Conservation (phyloP, 2,888 invertebrate genomes). For the Polia nebulosa region DNA sequence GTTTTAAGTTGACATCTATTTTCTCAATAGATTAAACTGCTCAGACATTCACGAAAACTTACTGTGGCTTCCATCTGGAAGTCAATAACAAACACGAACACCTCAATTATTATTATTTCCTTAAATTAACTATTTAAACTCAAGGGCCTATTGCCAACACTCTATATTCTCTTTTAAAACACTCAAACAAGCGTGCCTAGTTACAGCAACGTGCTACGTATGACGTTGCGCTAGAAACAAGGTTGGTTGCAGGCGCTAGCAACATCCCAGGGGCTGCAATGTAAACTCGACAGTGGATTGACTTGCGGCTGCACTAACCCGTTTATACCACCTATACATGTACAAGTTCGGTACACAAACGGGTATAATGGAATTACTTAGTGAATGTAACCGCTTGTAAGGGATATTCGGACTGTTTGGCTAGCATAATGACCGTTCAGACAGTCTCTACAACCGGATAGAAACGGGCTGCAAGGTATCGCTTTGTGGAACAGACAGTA, state of each 20-base stretch:
- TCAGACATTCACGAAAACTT: background rate
- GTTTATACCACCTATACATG: constrained; percentile 66
- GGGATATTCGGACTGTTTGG: constrained; percentile 47
- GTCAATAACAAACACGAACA: too few relatives aligned
- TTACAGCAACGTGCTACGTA: constrained; percentile 35
- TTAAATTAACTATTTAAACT: background rate
- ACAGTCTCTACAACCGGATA: constrained; percentile 31
- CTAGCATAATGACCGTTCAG: constrained; percentile 31
- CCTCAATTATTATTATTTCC: too few relatives aligned
- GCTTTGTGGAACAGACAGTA: constrained; percentile 22
- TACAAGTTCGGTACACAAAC: constrained; percentile 59
- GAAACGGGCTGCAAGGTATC: constrained; percentile 8
- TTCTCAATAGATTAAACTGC: background rate
- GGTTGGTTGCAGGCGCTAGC: constrained; percentile 26
- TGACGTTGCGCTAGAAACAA: constrained; percentile 35
- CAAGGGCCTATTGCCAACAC: background rate
- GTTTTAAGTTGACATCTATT: background rate
- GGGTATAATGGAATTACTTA: constrained; percentile 66
- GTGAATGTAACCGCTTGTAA: constrained; percentile 58
- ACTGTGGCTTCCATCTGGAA: background rate
- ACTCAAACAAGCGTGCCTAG: constrained; percentile 9
- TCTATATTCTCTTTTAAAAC: constrained; percentile 6
- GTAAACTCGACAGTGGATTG: constrained; percentile 82
- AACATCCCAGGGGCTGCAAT: constrained; percentile 58
- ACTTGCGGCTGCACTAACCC: constrained; percentile 73